These are phyloP conservation scores for Eueides isabella DNA, from an alignment of 1,140 invertebrate genomes.

Conservation along the genomic window DNA sequence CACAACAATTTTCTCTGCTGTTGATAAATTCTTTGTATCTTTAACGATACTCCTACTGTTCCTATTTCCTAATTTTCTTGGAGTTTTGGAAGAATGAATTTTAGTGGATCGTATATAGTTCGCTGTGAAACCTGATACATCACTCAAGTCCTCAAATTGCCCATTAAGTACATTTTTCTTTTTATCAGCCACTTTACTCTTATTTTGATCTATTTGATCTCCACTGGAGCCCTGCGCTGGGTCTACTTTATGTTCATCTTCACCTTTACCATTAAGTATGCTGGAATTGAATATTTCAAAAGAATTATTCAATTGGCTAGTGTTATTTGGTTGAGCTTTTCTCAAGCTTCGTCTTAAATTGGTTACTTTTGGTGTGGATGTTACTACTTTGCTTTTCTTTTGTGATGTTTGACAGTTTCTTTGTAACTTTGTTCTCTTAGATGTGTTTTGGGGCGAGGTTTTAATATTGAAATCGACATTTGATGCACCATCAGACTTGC, in stretches of 20 bases:
- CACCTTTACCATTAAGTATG: conserved; percentile 46
- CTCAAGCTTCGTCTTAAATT: conserved; percentile 63
- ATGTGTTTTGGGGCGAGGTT: conserved; percentile 52
- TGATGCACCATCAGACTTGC: conserved; percentile 57
- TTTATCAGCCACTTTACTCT: conserved; percentile 42
- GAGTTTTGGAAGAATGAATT: conserved; percentile 59
- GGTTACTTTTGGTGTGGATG: conserved; percentile 66
- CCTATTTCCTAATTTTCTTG: conserved; percentile 60
- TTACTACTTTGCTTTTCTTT: conserved; percentile 65
- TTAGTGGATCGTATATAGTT: conserved; percentile 77
- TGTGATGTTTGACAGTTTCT: conserved; percentile 52
- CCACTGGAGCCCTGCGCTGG: conserved; percentile 12
- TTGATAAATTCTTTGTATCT: conserved; percentile 45
- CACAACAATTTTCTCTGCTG: conserved; percentile 54
- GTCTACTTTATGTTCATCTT: conserved; percentile 33
- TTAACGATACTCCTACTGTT: conserved; percentile 54
- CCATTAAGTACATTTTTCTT: conserved; percentile 57
- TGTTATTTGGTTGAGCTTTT: conserved; percentile 52
- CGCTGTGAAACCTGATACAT: conserved; percentile 76
- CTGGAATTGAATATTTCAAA: conserved; percentile 55
- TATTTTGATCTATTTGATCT: conserved; percentile 38
- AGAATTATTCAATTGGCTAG: conserved; percentile 58
- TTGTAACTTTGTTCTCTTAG: conserved; percentile 54
- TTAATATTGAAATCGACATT: conserved; percentile 71
- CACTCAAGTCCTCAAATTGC: conserved; percentile 73